These are phyloP conservation scores for Bucorvus abyssinicus DNA, from an alignment of 2,797 vertebrate species.

Conservation along the genomic window DNA sequence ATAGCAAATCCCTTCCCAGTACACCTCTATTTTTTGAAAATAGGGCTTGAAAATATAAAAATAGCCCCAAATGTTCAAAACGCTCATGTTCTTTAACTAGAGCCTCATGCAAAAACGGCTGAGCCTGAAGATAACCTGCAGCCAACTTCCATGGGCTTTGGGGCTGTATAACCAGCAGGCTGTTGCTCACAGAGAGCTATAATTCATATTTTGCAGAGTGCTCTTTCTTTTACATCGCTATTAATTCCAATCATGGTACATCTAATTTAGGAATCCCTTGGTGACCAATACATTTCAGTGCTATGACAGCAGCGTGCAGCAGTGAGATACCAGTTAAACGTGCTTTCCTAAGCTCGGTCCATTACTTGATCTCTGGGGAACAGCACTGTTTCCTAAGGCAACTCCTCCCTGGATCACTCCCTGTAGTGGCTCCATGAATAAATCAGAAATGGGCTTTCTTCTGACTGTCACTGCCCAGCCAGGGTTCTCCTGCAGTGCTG, in stretches of 20 bases:
- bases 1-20: background rate
- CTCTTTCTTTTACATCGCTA: background rate
- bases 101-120: background rate
- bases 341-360: background rate
- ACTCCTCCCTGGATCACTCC: background rate
- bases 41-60: background rate
- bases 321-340: background rate
- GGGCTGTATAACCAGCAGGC: background rate
- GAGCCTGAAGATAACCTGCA: background rate
- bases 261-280: background rate
- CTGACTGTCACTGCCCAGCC: background rate
- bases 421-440: background rate
- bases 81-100: background rate
- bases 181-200: background rate
- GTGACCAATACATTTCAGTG: background rate
- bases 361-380: background rate
- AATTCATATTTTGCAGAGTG: background rate
- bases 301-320: background rate
- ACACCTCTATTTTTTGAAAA: background rate
- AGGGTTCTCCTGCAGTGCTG: background rate
- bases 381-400: background rate
- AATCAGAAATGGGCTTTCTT: background rate
- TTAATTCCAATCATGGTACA: background rate
- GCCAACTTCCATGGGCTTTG: background rate
- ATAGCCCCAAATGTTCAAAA: background rate